These are phyloP conservation scores for Halisarca cf. caerulea DNA, from an alignment of 37 sponge, comb jelly and placozoan genomes.

Conservation along the genomic window DNA sequence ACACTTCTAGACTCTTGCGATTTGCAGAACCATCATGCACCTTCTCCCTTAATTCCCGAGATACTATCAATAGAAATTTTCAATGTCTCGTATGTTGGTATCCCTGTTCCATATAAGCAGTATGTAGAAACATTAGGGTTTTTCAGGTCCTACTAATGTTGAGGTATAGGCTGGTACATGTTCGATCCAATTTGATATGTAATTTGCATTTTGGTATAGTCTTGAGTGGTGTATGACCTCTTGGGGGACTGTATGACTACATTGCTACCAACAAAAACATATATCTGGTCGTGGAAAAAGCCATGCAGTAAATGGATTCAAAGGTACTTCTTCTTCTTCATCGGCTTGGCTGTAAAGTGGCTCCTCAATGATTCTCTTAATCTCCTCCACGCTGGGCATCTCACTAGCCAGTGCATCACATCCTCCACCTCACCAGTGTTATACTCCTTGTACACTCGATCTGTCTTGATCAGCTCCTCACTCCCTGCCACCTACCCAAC, in stretches of 20 bases:
- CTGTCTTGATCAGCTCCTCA: slow-evolving; percentile 62
- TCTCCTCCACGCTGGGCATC: not conserved
- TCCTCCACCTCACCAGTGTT: slow-evolving; percentile 44
- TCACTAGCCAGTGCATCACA: not conserved
- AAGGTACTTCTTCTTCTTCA: not conserved
- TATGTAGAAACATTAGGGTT: slow-evolving; percentile 62
- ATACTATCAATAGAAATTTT: not conserved
- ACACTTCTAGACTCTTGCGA: slow-evolving; percentile 48
- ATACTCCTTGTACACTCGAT: slow-evolving; percentile 44
- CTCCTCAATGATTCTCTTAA: not conserved
- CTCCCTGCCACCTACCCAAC: no score
- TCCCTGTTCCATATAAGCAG: slow-evolving; percentile 66
- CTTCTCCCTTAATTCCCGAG: not conserved
- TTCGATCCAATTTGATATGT: slow-evolving; percentile 28
- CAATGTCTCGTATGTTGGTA: slow-evolving; percentile 30
- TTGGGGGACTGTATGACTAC: slow-evolving; percentile 19
- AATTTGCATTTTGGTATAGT: slow-evolving; percentile 68
- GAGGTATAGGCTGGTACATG: slow-evolving; percentile 31
- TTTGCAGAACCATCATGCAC: slow-evolving; percentile 80
- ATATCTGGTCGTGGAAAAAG: slow-evolving; percentile 27
- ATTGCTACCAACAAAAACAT: not conserved
- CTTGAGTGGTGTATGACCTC: slow-evolving; percentile 63
- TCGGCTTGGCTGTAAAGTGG: no score
- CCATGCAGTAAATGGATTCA: slow-evolving; percentile 13
- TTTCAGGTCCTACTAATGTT: slow-evolving; percentile 20